phyloP scores from a whole-genome alignment of 2,113 vertebrate species.

The Dipodomys merriami region DNA sequence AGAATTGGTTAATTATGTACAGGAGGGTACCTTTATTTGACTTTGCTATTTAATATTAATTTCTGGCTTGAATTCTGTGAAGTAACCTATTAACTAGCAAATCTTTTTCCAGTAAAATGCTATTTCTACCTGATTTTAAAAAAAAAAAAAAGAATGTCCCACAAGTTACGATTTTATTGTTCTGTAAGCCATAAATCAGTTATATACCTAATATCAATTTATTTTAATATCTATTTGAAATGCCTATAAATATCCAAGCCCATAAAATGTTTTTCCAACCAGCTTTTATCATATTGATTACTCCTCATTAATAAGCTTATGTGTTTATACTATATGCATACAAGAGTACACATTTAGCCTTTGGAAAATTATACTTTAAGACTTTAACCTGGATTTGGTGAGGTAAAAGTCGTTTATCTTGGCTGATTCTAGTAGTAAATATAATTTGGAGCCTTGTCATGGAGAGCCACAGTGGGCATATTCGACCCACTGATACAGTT shows the following conservation, averaged over 20 bases:
- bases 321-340: not conserved
- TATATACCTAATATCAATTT: constrained; percentile 43
- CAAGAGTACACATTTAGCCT: constrained; percentile 1
- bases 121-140: not conserved
- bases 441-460: constrained; percentile 64
- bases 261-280: constrained; percentile 42
- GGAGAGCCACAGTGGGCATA: not conserved
- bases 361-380: constrained; percentile 59
- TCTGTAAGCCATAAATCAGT: constrained; percentile 16
- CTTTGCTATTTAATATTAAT: constrained; percentile 54
- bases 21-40: constrained; percentile 17
- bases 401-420: constrained; percentile 50
- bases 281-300: constrained; percentile 9
- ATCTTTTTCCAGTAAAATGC: constrained; percentile 25
- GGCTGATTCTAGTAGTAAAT: constrained; percentile 53
- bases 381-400: constrained; percentile 1
- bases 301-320: constrained; percentile 33
- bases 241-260: not conserved
- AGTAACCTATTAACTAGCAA: constrained; percentile 29
- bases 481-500: not conserved
- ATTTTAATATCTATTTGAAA: constrained; percentile 55
- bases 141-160: constrained; percentile 16
- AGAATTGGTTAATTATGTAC: constrained; percentile 25
- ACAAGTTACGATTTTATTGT: constrained; percentile 46
- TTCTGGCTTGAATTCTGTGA: constrained; percentile 30